These are phyloP conservation scores for Pomatostomus ruficeps DNA, from an alignment of 2,113 vertebrate species.

Conservation along the genomic window DNA sequence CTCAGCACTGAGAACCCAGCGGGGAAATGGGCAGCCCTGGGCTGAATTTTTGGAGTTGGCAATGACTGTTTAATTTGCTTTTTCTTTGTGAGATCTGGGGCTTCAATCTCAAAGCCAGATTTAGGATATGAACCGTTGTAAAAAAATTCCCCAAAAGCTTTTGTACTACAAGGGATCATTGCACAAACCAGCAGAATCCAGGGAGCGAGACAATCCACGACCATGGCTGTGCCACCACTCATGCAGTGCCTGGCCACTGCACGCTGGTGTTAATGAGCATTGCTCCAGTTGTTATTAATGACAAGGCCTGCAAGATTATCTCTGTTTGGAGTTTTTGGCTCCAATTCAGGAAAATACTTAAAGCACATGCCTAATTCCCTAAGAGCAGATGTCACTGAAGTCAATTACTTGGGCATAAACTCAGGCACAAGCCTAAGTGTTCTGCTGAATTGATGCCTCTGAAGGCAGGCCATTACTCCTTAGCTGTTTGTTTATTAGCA, in stretches of 20 bases:
- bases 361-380: slow-evolving; percentile 47
- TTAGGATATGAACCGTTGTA: neutral
- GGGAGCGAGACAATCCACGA: neutral
- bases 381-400: slow-evolving; percentile 58
- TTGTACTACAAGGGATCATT: fast-evolving
- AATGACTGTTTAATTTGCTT: neutral
- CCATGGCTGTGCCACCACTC: neutral
- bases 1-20: neutral
- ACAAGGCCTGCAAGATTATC: slow-evolving; percentile 25
- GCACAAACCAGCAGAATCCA: neutral
- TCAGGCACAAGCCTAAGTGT: slow-evolving; percentile 44
- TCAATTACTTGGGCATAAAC: slow-evolving; percentile 59
- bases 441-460: slow-evolving; percentile 33
- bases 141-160: neutral
- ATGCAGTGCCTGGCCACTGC: neutral
- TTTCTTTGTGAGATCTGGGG: neutral
- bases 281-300: neutral
- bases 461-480: slow-evolving; percentile 48
- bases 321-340: slow-evolving; percentile 39
- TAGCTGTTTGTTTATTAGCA: slow-evolving; percentile 59
- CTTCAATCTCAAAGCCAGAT: neutral
- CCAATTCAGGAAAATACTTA: slow-evolving; percentile 50
- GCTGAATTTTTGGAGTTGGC: neutral
- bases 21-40: neutral
- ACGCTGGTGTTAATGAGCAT: neutral